phyloP scores from a whole-genome alignment of 2,113 vertebrate species.

The Dicentrarchus labrax region DNA sequence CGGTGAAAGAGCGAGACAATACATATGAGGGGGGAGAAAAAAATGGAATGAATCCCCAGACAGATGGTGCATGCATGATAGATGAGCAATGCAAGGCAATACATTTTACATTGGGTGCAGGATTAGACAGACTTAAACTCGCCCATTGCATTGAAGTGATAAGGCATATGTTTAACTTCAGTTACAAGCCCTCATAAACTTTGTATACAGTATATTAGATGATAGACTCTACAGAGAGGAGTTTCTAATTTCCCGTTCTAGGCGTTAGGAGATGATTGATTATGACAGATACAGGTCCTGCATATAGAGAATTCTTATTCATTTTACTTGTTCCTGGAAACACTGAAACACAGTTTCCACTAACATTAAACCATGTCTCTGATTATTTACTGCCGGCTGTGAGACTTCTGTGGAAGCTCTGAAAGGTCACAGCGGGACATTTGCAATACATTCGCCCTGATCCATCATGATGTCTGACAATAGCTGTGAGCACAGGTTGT shows the following conservation, averaged over 20 bases:
- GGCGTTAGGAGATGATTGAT: conserved; percentile 17
- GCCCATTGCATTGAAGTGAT: conserved; percentile 41
- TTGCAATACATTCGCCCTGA: background rate
- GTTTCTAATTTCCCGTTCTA: conserved; percentile 4
- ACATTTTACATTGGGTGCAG: conserved; percentile 43
- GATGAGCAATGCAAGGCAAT: conserved; percentile 62
- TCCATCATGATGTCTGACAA: conserved; percentile 4
- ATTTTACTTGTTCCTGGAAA: conserved; percentile 36
- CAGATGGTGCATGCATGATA: conserved; percentile 74
- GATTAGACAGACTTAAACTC: conserved; percentile 42
- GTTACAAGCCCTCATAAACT: conserved; percentile 28
- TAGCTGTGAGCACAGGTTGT: background rate
- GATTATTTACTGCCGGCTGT: background rate
- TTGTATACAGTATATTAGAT: conserved; percentile 13
- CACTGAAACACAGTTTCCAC: background rate
- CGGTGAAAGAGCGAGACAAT: conserved; percentile 45
- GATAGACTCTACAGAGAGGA: background rate
- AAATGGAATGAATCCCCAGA: conserved; percentile 56
- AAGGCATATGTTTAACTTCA: conserved; percentile 50
- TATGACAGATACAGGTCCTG: background rate
- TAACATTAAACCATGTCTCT: background rate
- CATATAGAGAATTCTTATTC: background rate
- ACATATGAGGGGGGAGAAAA: conserved; percentile 25
- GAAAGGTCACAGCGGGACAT: background rate
- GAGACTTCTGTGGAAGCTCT: background rate